Evolutionary conservation across 2,888 invertebrate species (phyloP).

Genomic region (Thyatira batis): DNA sequence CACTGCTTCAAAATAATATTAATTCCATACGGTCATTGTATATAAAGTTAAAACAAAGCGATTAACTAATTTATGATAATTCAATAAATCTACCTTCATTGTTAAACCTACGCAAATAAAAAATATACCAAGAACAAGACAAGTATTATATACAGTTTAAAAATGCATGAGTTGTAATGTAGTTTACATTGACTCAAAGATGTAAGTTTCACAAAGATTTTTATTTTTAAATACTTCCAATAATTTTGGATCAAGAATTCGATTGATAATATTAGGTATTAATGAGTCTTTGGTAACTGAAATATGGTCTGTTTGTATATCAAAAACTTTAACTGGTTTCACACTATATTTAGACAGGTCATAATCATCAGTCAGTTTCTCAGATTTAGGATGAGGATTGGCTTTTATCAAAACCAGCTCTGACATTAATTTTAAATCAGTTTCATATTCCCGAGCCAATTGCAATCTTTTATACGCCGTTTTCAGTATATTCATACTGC

Average conservation of each 20-base stretch:
- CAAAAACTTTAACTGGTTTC: slow-evolving; percentile 30
- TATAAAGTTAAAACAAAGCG: too few species aligned
- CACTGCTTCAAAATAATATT: too few species aligned
- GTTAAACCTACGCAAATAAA: too few species aligned
- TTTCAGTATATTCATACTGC: slow-evolving; percentile 40
- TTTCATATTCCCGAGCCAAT: slow-evolving; percentile 34
- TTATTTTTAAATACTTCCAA: slow-evolving; percentile 36
- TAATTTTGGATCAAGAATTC: slow-evolving; percentile 29
- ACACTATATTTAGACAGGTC: slow-evolving; percentile 38
- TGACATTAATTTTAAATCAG: slow-evolving; percentile 35
- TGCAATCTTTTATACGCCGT: slow-evolving; percentile 18
- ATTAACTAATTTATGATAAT: too few species aligned
- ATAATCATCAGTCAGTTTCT: slow-evolving; percentile 32
- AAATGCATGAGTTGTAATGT: too few species aligned
- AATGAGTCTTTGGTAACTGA: slow-evolving; percentile 31
- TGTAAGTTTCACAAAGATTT: slow-evolving; percentile 21
- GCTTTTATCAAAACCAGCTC: slow-evolving; percentile 43
- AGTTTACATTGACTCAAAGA: too few species aligned
- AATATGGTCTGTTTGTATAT: slow-evolving; percentile 34
- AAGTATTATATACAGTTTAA: too few species aligned
- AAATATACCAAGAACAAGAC: too few species aligned
- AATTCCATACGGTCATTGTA: too few species aligned
- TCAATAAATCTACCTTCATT: too few species aligned
- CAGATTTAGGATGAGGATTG: slow-evolving; percentile 29
- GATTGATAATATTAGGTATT: slow-evolving; percentile 42